Conservation (phyloP, 2,113 vertebrate species). For the Leuciscus idus region DNA sequence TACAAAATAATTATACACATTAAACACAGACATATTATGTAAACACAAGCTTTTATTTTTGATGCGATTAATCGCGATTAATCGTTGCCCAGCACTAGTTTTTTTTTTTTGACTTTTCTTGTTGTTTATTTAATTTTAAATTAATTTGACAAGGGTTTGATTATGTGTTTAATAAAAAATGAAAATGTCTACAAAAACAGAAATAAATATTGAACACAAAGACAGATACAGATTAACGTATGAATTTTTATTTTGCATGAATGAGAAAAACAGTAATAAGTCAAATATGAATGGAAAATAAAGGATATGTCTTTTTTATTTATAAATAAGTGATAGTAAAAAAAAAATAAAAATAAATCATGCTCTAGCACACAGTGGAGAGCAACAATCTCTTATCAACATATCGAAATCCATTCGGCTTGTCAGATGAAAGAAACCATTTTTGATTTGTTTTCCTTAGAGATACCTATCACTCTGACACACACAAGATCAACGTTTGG, state of each 20-base stretch:
- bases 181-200: neutral
- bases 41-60: too few relatives aligned
- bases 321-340: neutral
- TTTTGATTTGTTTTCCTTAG: constrained; percentile 24
- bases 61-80: too few relatives aligned
- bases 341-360: neutral
- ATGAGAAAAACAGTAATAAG: neutral
- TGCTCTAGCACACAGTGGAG: neutral
- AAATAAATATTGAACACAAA: neutral
- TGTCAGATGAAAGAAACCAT: constrained; percentile 34
- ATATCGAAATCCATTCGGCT: constrained; percentile 25
- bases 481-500: constrained; percentile 24
- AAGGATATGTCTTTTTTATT: neutral
- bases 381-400: neutral
- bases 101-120: neutral
- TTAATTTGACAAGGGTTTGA: neutral
- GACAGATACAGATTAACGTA: neutral
- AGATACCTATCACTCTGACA: constrained; percentile 45
- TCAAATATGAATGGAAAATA: neutral
- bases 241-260: neutral
- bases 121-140: neutral
- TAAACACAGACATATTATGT: too few relatives aligned
- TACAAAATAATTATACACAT: too few relatives aligned
- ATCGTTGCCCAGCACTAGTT: too few relatives aligned
- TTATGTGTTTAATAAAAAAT: neutral